phyloP scores from a whole-genome alignment of 2,113 vertebrate species.

The Thunnus thynnus region DNA sequence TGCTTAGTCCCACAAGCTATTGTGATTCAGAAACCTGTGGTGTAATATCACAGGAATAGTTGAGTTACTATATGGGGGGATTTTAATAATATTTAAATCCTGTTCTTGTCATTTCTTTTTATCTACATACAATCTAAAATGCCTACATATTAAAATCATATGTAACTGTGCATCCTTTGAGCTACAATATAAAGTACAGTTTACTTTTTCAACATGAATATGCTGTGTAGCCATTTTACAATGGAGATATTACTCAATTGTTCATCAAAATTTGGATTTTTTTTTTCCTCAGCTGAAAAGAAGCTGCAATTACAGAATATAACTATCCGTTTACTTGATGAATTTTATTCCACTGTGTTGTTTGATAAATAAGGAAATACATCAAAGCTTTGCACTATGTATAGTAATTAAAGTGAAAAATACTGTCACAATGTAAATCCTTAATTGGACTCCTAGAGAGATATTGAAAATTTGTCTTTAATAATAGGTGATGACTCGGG shows the following conservation, averaged over 20 bases:
- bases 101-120: slow-evolving; percentile 42
- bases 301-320: slow-evolving; percentile 93
- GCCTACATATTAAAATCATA: neutral
- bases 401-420: slow-evolving; percentile 99
- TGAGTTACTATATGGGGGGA: slow-evolving; percentile 68
- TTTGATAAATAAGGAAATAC: slow-evolving; percentile 99
- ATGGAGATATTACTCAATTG: slow-evolving; percentile 36
- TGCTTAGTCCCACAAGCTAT: slow-evolving; percentile 68
- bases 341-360: slow-evolving; percentile 93
- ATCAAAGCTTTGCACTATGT: slow-evolving; percentile 95
- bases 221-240: slow-evolving; percentile 54
- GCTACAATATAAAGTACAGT: slow-evolving; percentile 1
- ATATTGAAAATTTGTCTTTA: slow-evolving; percentile 99
- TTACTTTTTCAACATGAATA: slow-evolving; percentile 7
- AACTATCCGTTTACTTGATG: slow-evolving; percentile 99
- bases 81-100: slow-evolving; percentile 62
- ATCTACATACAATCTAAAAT: slow-evolving; percentile 28
- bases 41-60: slow-evolving; percentile 54
- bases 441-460: slow-evolving; percentile 99
- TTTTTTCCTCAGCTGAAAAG: slow-evolving; percentile 87
- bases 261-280: slow-evolving; percentile 90
- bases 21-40: slow-evolving; percentile 74
- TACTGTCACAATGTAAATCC: slow-evolving; percentile 99
- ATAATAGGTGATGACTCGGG: slow-evolving; percentile 99
- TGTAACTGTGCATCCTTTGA: slow-evolving; percentile 24